Evolutionary conservation across 2,888 invertebrate genomes (phyloP).

Genomic region (Sicus ferrugineus): DNA sequence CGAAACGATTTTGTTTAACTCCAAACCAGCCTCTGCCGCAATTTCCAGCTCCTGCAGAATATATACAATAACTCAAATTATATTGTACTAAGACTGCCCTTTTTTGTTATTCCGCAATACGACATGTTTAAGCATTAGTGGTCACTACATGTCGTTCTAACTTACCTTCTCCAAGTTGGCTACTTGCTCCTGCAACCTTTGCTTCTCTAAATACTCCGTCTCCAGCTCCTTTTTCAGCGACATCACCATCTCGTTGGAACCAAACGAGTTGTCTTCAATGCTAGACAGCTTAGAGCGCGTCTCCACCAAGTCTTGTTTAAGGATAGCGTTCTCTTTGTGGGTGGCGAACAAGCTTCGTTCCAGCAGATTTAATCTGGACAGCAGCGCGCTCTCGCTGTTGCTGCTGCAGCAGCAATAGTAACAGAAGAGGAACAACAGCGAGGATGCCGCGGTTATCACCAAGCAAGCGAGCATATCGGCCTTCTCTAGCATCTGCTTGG

Average conservation of each 20-base stretch:
- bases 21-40: constrained; percentile 81
- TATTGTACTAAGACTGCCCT: background rate
- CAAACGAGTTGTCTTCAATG: constrained; percentile 76
- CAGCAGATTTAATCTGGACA: constrained; percentile 73
- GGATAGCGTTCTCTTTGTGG: constrained; percentile 72
- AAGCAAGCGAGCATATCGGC: constrained; percentile 70
- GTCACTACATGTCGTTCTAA: background rate
- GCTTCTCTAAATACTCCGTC: constrained; percentile 65
- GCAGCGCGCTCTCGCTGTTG: constrained; percentile 74
- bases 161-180: constrained; percentile 71
- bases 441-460: constrained; percentile 74
- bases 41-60: constrained; percentile 74
- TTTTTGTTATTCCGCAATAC: background rate
- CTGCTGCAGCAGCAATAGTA: constrained; percentile 81
- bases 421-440: constrained; percentile 77
- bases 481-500: constrained; percentile 54
- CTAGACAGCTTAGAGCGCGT: constrained; percentile 70
- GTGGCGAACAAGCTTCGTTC: constrained; percentile 71
- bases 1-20: constrained; percentile 74
- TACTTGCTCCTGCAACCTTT: constrained; percentile 73
- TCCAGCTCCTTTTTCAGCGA: constrained; percentile 74
- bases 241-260: constrained; percentile 76
- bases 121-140: too few relatives aligned
- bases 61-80: constrained; percentile 1
- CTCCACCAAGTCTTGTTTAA: constrained; percentile 71